Evolutionary conservation across 2,113 vertebrate species (phyloP), one percentile per base, ranked within the genome.

Genomic region (Anguilla rostrata): DNA sequence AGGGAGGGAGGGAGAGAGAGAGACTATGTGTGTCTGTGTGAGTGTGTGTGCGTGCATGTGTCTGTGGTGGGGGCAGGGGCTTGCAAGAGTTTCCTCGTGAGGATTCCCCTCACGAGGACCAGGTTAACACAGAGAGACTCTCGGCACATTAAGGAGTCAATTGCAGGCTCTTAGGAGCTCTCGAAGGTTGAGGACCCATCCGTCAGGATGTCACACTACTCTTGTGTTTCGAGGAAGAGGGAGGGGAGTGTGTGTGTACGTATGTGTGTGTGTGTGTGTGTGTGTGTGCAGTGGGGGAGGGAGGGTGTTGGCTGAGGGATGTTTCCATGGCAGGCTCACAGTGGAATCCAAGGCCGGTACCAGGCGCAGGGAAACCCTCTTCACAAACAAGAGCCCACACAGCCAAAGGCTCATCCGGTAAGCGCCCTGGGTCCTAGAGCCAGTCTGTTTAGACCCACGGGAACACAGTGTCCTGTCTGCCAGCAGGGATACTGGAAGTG

Each of bases 361-460:
- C 90, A 94, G 90, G 53, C 8, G 89, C 90, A 92, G 91, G 88
- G 91, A 94, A 95, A 93, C 93, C 87, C 92, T 94, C 46, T 94
- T 93, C 93, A 93, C 94, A 94, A 95, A 94, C 91, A 94, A 92
- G 89, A 91, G 89, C 71, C 53, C 85, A 63, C 84, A 85, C 81
- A 49, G 40, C 83, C 71, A 43, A 57, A 78, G 57, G 71, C 75
- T 63, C 49, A 86, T 79, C 41, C 78, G 56, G 40, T 40, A n/a
- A 29, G 56, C 56, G 9, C 85, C 82, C 87, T 86, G 87, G 85
- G 88, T 79, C 84, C 87, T 87, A 86, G 41, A 81, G 85, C 85
- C 85, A 66, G 88, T 56, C 82, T 43, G 15, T 40, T 83, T 22
- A n/a, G 20, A 43, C 41, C 82, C 80, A 53, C 39, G 39, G 34